Evolutionary conservation across 2,113 vertebrate species (phyloP).

Genomic region (Neopipo cinnamomea): DNA sequence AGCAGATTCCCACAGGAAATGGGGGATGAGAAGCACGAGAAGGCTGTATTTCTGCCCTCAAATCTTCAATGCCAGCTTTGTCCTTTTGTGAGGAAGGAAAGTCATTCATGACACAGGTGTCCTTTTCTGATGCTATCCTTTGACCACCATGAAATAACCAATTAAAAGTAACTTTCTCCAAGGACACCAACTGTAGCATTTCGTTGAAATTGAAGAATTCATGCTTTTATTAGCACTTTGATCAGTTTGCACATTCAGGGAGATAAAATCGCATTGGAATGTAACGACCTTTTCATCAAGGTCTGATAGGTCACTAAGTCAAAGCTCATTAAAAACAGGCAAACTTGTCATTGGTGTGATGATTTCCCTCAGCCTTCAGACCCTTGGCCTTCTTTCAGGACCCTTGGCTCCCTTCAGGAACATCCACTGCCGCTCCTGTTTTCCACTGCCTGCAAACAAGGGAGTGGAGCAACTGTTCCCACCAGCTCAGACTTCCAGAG

Average conservation of each 20-base stretch:
- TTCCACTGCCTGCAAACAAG: neutral
- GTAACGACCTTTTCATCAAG: neutral
- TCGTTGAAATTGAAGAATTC: neutral
- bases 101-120: neutral
- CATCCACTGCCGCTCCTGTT: rapidly evolving
- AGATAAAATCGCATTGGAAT: neutral
- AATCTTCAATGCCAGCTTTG: neutral
- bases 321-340: neutral
- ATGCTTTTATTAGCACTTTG: neutral
- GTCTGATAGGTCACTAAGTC: neutral
- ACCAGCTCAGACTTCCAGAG: neutral
- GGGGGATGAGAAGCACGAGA: neutral
- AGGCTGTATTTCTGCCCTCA: neutral
- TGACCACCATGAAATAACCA: rapidly evolving
- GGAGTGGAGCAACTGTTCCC: neutral
- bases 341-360: neutral
- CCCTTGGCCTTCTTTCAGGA: neutral
- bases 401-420: neutral
- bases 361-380: neutral
- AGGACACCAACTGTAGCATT: neutral
- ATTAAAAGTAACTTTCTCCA: neutral
- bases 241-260: neutral
- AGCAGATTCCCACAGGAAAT: neutral
- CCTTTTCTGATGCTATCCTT: neutral
- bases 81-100: neutral